Base-by-base conservation (phyloP, 2,888 invertebrate species). In the Cryptosula pallasiana region DNA sequence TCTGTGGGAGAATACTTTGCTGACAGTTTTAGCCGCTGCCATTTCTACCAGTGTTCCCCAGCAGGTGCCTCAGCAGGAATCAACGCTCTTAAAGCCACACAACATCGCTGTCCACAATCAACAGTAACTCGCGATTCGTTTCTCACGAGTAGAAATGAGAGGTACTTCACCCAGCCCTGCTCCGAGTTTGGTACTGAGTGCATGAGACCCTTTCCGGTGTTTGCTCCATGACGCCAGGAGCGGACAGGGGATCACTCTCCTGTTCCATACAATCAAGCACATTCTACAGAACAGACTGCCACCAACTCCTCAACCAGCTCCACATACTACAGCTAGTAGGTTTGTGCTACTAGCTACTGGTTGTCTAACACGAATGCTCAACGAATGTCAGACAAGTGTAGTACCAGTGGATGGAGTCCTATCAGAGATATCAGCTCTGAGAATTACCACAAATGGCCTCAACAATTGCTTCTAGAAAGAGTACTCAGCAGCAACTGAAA, bases 221-320 rank as follows among this genome's bases (percentile, higher is more conserved):
- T 63, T 63, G 63, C 63, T 34, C 63, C 63, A 63, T 63, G 63
- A 63, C 63, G 63, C 63, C 63, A 63, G 63, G n/a, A 32, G 63
- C 5, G 25, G 5, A 25, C n/a, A n/a, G 20, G 45, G 45, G 45
- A 45, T 13, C 20, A 9, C 9, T 45, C 45, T 20, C 45, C 45
- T 45, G 9, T 20, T 9, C 9, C 45, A 20, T 13, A 9, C 9
- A 13, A 45, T 45, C 45, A 45, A 13, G 9, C 9, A 45, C 9
- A 45, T 45, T 13, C 45, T 13, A 45, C n/a, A n/a, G n/a, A n/a
- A n/a, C n/a, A n/a, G n/a, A n/a, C n/a, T n/a, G n/a, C n/a, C n/a
- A n/a, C n/a, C n/a, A n/a, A n/a, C n/a, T n/a, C n/a, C n/a, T n/a
- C n/a, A n/a, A n/a, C n/a, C n/a, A n/a, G n/a, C n/a, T n/a, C n/a